phyloP scores from a whole-genome alignment of 1,140 invertebrate genomes.

The Calliopsis andreniformis region DNA sequence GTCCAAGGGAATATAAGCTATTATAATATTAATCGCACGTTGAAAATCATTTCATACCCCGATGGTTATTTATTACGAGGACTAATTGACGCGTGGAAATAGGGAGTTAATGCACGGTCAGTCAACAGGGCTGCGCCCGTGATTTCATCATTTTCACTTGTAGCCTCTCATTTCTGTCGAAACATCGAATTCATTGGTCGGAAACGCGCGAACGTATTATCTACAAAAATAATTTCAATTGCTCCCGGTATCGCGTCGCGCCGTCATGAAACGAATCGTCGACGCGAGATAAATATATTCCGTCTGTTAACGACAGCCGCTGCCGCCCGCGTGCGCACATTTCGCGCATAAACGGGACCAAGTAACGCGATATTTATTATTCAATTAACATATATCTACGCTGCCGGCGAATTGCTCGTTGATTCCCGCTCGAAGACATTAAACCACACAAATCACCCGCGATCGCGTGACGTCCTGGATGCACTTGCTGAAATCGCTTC shows the following conservation, averaged over 20 bases:
- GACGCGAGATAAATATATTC: constrained; percentile 21
- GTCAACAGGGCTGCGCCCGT: neutral
- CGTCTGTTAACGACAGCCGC: constrained; percentile 20
- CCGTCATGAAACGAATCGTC: constrained; percentile 11
- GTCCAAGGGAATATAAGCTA: too few species aligned
- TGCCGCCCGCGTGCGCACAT: neutral
- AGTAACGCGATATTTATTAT: constrained; percentile 39
- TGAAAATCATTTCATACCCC: neutral
- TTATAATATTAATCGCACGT: constrained; percentile 3
- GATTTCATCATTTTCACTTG: constrained; percentile 2
- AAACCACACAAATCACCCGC: constrained; percentile 4
- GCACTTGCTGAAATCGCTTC: neutral
- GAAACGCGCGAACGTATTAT: neutral
- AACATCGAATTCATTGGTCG: constrained; percentile 30
- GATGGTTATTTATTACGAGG: neutral
- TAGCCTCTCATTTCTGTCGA: neutral
- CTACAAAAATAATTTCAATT: constrained; percentile 38
- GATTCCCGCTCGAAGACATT: neutral
- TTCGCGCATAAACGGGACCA: neutral
- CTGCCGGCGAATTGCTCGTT: neutral
- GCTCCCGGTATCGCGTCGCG: neutral
- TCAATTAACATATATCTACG: constrained; percentile 15
- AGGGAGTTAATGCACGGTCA: neutral
- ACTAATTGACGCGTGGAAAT: constrained; percentile 1
- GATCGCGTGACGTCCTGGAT: neutral